Evolutionary conservation across 2,113 vertebrate genomes (phyloP), one percentile per base, ranked within the genome.

Genomic region (Mus pahari): DNA sequence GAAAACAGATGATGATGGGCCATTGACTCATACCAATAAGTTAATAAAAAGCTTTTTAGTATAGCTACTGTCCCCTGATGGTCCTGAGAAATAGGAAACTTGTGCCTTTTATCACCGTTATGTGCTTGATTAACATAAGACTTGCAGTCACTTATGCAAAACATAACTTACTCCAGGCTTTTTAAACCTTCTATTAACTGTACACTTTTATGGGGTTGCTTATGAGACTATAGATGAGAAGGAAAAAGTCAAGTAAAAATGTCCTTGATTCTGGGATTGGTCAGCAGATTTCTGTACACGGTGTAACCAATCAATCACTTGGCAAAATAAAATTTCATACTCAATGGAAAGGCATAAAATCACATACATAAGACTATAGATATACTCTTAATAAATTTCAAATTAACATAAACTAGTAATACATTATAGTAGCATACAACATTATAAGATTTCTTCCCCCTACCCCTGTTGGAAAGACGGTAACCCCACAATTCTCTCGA

Each of bases 81-180:
- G 62, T 92, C 94, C 96, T 91, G 77, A 90, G 84, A 97, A 97
- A 97, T 96, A 94, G 89, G 89, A 97, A 95, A 96, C 86, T 91
- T 81, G 86, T 79, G 75, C 45, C 58, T 82, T 79, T 68, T 95
- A 84, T 91, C 45, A 55, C 68, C 50, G 50, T 36, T 93, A 73
- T 83, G 58, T 94, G 90, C 77, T 24, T 70, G 83, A 83, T 94
- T 97, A 91, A 88, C 88, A 90, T 94, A 71, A 94, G 13, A 48
- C 88, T 26, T 74, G 0, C 70, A 70, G 55, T 75, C 16, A 33
- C 48, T 89, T 86, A 95, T 96, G 88, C 86, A 97, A 97, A 96
- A 95, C 70, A 96, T 19, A 92, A 95, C 90, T 96, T 91, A 83
- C 86, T 64, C 64, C 58, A 84, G 16, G 20, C 26, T 92, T 95